Conservation (phyloP, 2,888 invertebrate genomes). For the Sphaeridia pumilis region DNA sequence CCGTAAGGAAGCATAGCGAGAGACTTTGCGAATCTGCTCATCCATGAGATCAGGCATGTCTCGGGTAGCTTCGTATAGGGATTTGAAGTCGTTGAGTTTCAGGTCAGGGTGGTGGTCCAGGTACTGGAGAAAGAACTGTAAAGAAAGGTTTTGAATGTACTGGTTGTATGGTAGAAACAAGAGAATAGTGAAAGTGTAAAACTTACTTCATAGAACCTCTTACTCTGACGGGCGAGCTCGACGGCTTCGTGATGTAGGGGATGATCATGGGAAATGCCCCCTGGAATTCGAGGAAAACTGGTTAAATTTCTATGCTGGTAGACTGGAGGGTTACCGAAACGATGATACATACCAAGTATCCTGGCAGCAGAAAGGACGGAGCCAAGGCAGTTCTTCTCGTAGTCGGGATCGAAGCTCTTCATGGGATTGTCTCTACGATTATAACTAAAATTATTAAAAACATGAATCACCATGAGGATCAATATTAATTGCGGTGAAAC, state of each 20-base stretch:
- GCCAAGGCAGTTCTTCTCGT: conserved; percentile 31
- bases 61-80: conserved; percentile 30
- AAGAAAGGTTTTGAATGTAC: background rate
- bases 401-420: conserved; percentile 27
- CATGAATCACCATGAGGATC: background rate
- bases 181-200: background rate
- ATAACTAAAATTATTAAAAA: background rate
- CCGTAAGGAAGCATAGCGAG: conserved; percentile 2
- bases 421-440: conserved; percentile 23
- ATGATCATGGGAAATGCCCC: conserved; percentile 33
- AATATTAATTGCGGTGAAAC: conserved; percentile 4
- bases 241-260: conserved; percentile 32
- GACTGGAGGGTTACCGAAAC: no score
- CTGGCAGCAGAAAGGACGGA: conserved; percentile 30
- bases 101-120: conserved; percentile 24
- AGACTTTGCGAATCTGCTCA: conserved; percentile 30
- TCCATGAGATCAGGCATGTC: conserved; percentile 33
- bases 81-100: conserved; percentile 26
- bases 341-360: conserved; percentile 22
- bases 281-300: background rate
- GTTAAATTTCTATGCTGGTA: no score
- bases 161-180: background rate
- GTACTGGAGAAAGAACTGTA: conserved; percentile 31
- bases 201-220: conserved; percentile 27
- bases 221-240: conserved; percentile 29